Conservation (phyloP, 2,113 vertebrate genomes). For the Electrona antarctica region DNA sequence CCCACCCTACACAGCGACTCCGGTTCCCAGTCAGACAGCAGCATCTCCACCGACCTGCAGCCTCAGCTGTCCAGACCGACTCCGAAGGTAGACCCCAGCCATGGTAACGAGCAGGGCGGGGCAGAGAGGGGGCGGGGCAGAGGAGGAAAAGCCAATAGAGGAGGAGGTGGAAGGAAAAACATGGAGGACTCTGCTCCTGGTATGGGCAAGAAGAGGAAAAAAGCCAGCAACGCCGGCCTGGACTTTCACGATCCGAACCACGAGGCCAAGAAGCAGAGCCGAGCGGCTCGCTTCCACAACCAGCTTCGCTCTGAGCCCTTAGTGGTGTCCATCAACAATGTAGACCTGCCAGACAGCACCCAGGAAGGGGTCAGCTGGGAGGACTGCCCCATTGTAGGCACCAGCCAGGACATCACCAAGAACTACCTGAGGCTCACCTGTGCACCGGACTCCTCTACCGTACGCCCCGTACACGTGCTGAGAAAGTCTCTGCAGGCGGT, state of each 20-base stretch:
- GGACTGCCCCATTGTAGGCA: constrained; percentile 90
- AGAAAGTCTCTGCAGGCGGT: constrained; percentile 85
- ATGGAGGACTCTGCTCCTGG: constrained; percentile 71
- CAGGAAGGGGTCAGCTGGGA: constrained; percentile 90
- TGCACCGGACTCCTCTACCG: constrained; percentile 88
- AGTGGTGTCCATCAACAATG: constrained; percentile 83
- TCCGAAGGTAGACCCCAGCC: constrained; percentile 76
- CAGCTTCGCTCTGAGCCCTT: constrained; percentile 88
- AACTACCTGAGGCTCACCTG: constrained; percentile 90
- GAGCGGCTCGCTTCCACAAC: constrained; percentile 89
- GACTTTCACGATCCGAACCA: constrained; percentile 89
- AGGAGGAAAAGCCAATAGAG: constrained; percentile 79
- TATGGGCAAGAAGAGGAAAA: constrained; percentile 82
- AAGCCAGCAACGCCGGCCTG: constrained; percentile 74
- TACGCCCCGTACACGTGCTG: constrained; percentile 86
- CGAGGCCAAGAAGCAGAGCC: constrained; percentile 89
- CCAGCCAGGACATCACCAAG: constrained; percentile 90
- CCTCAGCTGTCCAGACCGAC: constrained; percentile 72
- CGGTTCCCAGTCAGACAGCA: constrained; percentile 82
- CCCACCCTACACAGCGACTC: constrained; percentile 85
- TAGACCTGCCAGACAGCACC: constrained; percentile 76
- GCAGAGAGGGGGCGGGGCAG: constrained; percentile 76
- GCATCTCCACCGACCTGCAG: constrained; percentile 79
- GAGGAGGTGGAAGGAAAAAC: constrained; percentile 73
- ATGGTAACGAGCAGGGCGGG: constrained; percentile 72